Evolutionary conservation across 2,888 invertebrate species (phyloP), one percentile per base, ranked within the genome.

Genomic region (Hyles lineata): DNA sequence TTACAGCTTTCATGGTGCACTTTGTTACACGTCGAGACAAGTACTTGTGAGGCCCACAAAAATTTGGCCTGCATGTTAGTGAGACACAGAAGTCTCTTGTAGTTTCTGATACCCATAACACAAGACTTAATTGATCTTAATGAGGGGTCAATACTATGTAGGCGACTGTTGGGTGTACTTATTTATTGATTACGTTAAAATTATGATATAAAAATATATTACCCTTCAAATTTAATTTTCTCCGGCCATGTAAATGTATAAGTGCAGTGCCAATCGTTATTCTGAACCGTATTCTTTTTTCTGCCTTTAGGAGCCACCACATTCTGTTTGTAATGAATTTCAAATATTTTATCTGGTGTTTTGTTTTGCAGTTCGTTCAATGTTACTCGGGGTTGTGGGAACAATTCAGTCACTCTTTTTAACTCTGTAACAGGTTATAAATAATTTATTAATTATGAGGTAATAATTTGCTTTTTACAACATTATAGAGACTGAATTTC

Each of bases 231-330:
- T 77, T 93, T 93, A 11, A 88, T 87, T 70, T 92, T 88, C 78
- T 94, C 93, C 0, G 96, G 96, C 96, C 96, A 96, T 55, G 88
- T 83, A 76, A 96, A 87, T 0, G 87, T 80, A 74, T 96, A 96
- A 19, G 88, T 94, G 76, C 95, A 96, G 0, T 82, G 87, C 96
- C 96, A 96, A 15, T 87, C 89, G 21, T 87, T 86, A 3, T 75
- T 74, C 1, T 80, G 70, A 0, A 78, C 72, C 2, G 23, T 15
- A 77, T 91, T 94, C 75, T 92, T 95, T 43, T 85, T 86, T 0
- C 76, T 79, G 0, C 89, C 88, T 70, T 87, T 89, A 0, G 88
- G 87, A 0, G 87, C 77, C 0, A 83, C 79, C 0, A 87, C 83
- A 55, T 81, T 82, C 71, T 95, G 85, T 76, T 90, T 93, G 76